Conservation (phyloP, 2,888 invertebrate genomes). For the Metopia argyrocephala region DNA sequence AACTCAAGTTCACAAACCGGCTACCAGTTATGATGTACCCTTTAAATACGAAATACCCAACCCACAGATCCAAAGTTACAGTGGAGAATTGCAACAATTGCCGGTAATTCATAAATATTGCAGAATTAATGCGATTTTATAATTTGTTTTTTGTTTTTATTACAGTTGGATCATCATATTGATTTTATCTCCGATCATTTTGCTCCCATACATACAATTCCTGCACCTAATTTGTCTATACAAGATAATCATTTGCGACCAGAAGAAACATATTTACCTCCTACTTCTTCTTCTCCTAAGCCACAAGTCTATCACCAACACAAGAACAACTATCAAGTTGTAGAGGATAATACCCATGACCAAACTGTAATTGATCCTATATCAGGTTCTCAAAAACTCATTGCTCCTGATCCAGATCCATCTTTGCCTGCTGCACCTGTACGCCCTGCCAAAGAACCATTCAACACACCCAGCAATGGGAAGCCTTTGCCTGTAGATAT, state of each 20-base stretch:
- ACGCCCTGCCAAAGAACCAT: constrained; percentile 77
- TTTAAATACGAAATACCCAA: constrained; percentile 63
- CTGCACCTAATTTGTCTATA: constrained; percentile 86
- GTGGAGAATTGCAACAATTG: constrained; percentile 70
- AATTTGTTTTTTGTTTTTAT: neutral
- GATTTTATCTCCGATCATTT: constrained; percentile 90
- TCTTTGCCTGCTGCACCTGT: constrained; percentile 77
- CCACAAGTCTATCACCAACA: constrained; percentile 68
- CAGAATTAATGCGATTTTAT: neutral
- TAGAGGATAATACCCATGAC: constrained; percentile 79
- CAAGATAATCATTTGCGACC: constrained; percentile 75
- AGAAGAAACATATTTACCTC: constrained; percentile 69
- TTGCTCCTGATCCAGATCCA: constrained; percentile 80
- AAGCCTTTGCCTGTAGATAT: constrained; percentile 76
- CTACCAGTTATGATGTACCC: constrained; percentile 76
- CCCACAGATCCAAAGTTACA: constrained; percentile 35
- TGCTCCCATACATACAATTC: constrained; percentile 91
- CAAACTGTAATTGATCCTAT: constrained; percentile 76
- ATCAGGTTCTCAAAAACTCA: constrained; percentile 78
- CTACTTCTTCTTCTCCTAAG: constrained; percentile 71
- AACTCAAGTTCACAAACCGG: constrained; percentile 66
- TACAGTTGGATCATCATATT: constrained; percentile 73
- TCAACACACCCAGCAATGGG: constrained; percentile 78
- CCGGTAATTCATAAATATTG: constrained; percentile 72
- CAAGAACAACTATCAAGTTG: constrained; percentile 80